Evolutionary conservation across 2,888 invertebrate species (phyloP).

Genomic region (Drosophila leonis): DNA sequence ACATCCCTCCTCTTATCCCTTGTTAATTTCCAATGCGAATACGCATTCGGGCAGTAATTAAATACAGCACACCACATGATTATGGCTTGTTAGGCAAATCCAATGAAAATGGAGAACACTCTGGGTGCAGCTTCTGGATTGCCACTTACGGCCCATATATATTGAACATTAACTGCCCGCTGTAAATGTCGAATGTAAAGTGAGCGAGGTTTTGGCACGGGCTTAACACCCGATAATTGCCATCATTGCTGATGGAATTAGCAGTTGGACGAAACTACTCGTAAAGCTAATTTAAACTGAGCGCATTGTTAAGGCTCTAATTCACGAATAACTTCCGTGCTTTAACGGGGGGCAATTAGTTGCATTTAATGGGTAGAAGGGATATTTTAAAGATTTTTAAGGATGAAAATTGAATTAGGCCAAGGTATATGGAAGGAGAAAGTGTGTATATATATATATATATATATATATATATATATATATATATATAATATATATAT

Average conservation of each 20-base stretch:
- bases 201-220: conserved; percentile 28
- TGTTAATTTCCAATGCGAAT: conserved; percentile 59
- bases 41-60: conserved; percentile 64
- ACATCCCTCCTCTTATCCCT: background rate
- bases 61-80: conserved; percentile 80
- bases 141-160: conserved; percentile 51
- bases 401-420: background rate
- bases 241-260: conserved; percentile 26
- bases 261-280: conserved; percentile 19
- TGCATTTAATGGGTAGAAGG: background rate
- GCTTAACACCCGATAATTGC: conserved; percentile 53
- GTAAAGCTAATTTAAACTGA: conserved; percentile 5
- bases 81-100: conserved; percentile 78
- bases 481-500: too few species aligned
- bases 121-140: conserved; percentile 39
- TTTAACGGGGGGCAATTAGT: background rate
- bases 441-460: too few species aligned
- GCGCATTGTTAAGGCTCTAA: conserved; percentile 2
- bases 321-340: background rate
- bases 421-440: background rate
- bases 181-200: conserved; percentile 54
- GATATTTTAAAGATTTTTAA: background rate
- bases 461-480: too few species aligned
- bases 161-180: conserved; percentile 53
- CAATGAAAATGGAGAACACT: conserved; percentile 71